These are phyloP conservation scores for Botia kubotai DNA, from an alignment of 2,797 vertebrate species.

Conservation along the genomic window DNA sequence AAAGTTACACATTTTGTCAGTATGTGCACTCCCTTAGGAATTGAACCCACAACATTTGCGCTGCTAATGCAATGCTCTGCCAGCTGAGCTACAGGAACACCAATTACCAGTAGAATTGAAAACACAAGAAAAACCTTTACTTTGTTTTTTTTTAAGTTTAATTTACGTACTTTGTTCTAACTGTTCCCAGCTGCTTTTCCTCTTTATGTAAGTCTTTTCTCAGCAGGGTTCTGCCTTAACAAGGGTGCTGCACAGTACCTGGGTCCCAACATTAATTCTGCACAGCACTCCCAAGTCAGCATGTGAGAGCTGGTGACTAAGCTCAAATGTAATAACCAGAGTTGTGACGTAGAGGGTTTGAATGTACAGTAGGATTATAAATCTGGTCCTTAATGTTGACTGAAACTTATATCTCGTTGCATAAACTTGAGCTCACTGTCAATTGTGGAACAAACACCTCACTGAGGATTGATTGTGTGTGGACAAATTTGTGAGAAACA, in stretches of 20 bases:
- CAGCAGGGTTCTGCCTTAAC: constrained; percentile 69
- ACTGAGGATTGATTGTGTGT: not conserved
- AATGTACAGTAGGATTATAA: constrained; percentile 24
- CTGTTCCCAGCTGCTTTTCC: constrained; percentile 71
- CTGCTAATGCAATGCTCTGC: too few relatives aligned
- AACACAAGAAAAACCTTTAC: constrained; percentile 68
- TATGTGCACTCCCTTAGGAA: too few relatives aligned
- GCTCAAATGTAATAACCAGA: constrained; percentile 62
- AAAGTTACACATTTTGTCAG: too few relatives aligned
- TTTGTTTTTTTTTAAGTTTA: constrained; percentile 67
- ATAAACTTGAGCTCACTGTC: constrained; percentile 61
- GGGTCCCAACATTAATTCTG: constrained; percentile 68
- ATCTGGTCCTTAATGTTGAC: constrained; percentile 61
- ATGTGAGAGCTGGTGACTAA: constrained; percentile 55
- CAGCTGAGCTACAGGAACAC: too few relatives aligned
- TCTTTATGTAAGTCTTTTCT: constrained; percentile 65
- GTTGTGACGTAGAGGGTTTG: constrained; percentile 54
- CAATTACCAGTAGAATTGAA: constrained; percentile 51
- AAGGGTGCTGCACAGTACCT: constrained; percentile 64
- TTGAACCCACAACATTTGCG: too few relatives aligned
- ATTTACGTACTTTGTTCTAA: constrained; percentile 70
- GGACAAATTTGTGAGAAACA: not conserved
- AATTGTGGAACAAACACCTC: constrained; percentile 10
- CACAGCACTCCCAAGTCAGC: constrained; percentile 52
- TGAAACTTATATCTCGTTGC: constrained; percentile 58